Evolutionary conservation across 2,113 vertebrate species (phyloP).

Genomic region (Symphodus melops): DNA sequence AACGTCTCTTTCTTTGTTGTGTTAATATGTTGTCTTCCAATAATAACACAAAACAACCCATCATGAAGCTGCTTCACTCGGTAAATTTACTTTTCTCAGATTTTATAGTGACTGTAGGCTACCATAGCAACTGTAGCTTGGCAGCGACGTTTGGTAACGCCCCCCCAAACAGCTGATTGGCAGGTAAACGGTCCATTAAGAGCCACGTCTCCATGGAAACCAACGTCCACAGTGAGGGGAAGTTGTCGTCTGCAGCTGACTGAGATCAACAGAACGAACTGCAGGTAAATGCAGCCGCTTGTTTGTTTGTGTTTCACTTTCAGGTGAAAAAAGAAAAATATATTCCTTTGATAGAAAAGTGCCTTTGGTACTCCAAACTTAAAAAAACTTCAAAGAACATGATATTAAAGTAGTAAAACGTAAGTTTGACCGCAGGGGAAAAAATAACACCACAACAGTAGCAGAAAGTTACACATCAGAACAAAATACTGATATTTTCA

Average conservation of each 20-base stretch:
- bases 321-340: not conserved
- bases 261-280: constrained; percentile 6
- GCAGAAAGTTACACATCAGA: no score
- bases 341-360: no score
- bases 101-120: not conserved
- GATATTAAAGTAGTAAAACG: no score
- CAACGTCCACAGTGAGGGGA: constrained; percentile 53
- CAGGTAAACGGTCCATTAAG: constrained; percentile 11
- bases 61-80: not conserved
- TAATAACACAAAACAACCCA: no score
- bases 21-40: no score
- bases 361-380: no score
- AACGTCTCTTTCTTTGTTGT: no score
- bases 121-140: constrained; percentile 11
- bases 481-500: no score
- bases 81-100: not conserved
- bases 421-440: no score
- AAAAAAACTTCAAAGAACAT: no score
- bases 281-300: constrained; percentile 33
- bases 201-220: constrained; percentile 59
- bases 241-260: constrained; percentile 44
- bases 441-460: no score
- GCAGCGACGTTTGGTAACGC: constrained; percentile 9
- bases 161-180: constrained; percentile 1
- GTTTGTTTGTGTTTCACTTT: not conserved